Evolutionary conservation across 1,140 invertebrate species (phyloP), one percentile per base, ranked within the genome.

Genomic region (Lethrus apterus): DNA sequence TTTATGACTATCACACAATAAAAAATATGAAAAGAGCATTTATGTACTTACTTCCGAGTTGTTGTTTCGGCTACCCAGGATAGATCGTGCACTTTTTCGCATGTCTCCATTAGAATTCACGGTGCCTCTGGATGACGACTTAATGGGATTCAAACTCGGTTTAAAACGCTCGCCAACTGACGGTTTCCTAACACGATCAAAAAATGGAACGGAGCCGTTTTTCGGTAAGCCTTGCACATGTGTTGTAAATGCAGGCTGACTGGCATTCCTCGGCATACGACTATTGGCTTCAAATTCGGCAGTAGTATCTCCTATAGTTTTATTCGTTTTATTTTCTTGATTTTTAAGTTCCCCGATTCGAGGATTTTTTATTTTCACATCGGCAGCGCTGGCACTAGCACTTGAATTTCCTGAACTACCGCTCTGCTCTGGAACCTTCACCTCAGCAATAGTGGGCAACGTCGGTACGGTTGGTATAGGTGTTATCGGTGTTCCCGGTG

Each of bases 141-240:
- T 81, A 48, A 88, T 88, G 20, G 85, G 83, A 35, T 80, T 82
- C 54, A 88, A 65, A 42, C 83, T 84, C 26, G 85, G 84, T 58
- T 86, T 84, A 58, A 78, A 87, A 56, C 83, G 75, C 61, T 86
- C 84, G 21, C 82, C 79, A 21, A 80, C 79, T 49, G 83, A 86
- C 2, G 84, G 83, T 63, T 89, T 89, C 8, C 85, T 73, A 20
- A 88, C 83, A 8, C 86, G 70, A 62, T 87, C 86, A 63, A 91
- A 92, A 56, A 88, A 86, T 2, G 89, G 89, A 33, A 91, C 87
- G 2, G 86, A 89, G 14, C 85, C 85, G 62, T 89, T 91, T 65
- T 90, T 90, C 34, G 86, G 86, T 55, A 91, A 70, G 29, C 83
- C 58, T 53, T 81, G 81, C 10, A 83, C 80, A 46, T 86, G 81